Base-by-base conservation (phyloP, 2,113 vertebrate genomes). In the Notarius lentiginosus region DNA sequence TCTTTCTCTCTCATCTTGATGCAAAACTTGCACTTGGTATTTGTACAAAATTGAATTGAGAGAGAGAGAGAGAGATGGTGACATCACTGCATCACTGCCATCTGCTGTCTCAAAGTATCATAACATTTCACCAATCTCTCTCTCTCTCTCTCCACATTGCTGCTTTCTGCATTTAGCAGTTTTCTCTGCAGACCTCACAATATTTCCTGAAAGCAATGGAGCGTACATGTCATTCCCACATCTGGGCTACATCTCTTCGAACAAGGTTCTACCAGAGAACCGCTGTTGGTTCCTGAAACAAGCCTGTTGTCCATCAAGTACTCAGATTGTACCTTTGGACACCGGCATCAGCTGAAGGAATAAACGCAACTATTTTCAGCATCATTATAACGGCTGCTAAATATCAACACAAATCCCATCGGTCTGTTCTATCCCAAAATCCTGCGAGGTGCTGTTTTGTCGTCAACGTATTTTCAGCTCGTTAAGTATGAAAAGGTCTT, bases 1-100 rank as follows among this genome's bases (percentile, higher is more conserved):
- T 90, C 58, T 53, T 34, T 87, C 87, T 73, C 89, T 83, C 86
- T 89, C 58, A 20, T 55, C 77, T 56, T 34, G 14, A 79, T 55
- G 51, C 2, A 18, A 82, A 87, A 82, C 20, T 47, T n/a, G 55
- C 17, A 10, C 24, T 53, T 27, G 72, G 49, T 77, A 18, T 30
- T 79, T 41, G 41, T 41, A 41, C 41, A 41, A 41, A 41, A 76
- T n/a, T 79, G n/a, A 56, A 56, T 18, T 79, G 15, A 49, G 1
- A 27, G 53, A 49, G 72, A 53, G 51, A 77, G 22, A n/a, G 7
- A 75, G 18, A 49, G 41, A 53, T 9, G 51, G 51, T 41, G 41
- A 41, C 41, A 41, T 41, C 41, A 41, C 41, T 41, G 41, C 41
- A 41, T 41, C 41, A 41, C 41, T 41, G 41, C 41, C 41, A 41